These are phyloP conservation scores for Setipinna tenuifilis DNA, from an alignment of 2,797 vertebrate species.

Conservation along the genomic window DNA sequence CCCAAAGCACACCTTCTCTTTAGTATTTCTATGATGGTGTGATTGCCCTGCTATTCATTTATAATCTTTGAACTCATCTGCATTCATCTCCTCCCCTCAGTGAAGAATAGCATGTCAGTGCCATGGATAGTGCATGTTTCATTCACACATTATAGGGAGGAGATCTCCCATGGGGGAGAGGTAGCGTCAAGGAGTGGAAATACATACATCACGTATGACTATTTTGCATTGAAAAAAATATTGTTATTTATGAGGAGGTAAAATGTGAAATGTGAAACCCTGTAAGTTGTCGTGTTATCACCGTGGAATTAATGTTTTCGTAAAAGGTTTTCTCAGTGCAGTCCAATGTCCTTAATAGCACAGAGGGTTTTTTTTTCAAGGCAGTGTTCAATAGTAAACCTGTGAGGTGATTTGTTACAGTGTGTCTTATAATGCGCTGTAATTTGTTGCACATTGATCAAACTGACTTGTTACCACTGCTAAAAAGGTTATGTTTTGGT, in stretches of 20 bases:
- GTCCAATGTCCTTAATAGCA: neutral
- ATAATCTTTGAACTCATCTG: neutral
- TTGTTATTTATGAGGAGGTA: neutral
- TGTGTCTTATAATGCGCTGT: neutral
- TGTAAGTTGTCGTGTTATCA: neutral
- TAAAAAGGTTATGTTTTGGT: no score
- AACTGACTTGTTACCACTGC: neutral
- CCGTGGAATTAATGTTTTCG: neutral
- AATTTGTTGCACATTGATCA: neutral
- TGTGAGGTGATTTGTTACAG: neutral
- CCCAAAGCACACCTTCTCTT: neutral
- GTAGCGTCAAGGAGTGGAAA: neutral
- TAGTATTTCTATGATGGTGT: neutral
- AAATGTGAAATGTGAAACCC: neutral
- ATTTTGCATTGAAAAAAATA: neutral
- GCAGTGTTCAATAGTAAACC: neutral
- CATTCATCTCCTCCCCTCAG: neutral
- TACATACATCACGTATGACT: neutral
- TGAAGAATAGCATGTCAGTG: neutral
- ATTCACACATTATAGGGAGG: neutral
- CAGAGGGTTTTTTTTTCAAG: neutral
- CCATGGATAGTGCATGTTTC: neutral
- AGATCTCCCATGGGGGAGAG: neutral
- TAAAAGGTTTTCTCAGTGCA: neutral
- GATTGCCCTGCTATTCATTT: neutral